These are phyloP conservation scores for Lytechinus variegatus DNA, from an alignment of 35 echinoderm and acorn worm genomes.

Conservation along the genomic window DNA sequence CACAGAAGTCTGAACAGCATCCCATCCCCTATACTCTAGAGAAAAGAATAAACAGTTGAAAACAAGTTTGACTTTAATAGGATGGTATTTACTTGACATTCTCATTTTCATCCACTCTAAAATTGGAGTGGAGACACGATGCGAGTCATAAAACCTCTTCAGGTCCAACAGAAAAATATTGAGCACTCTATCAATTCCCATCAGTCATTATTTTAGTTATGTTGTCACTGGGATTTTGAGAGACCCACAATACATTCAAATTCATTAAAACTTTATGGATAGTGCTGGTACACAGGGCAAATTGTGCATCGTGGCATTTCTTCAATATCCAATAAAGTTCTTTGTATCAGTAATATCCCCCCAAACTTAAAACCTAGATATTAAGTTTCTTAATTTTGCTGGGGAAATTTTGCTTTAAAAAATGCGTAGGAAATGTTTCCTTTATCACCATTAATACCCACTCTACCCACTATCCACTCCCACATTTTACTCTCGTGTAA, in stretches of 20 bases:
- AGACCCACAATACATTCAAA: background rate
- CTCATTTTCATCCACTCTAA: background rate
- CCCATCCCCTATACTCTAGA: background rate
- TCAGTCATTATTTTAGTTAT: background rate
- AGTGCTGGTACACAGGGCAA: too few species aligned
- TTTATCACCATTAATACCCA: too few species aligned
- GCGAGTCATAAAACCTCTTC: background rate
- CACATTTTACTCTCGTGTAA: background rate
- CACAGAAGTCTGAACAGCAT: background rate
- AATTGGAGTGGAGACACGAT: constrained; percentile 8
- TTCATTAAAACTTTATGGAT: background rate
- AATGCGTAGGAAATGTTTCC: too few species aligned
- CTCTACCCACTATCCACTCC: too few species aligned
- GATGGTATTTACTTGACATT: constrained; percentile 5
- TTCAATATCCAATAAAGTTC: too few species aligned
- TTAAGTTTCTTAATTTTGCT: too few species aligned
- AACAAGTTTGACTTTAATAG: background rate
- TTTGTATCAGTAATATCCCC: too few species aligned
- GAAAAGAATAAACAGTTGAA: background rate
- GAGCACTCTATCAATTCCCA: background rate
- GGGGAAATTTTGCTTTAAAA: too few species aligned
- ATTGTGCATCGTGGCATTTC: too few species aligned
- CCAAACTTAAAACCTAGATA: too few species aligned
- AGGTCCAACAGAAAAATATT: background rate
- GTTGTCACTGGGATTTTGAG: background rate